Conservation (phyloP, 2,888 invertebrate genomes). For the Harpagoxenus sublaevis region DNA sequence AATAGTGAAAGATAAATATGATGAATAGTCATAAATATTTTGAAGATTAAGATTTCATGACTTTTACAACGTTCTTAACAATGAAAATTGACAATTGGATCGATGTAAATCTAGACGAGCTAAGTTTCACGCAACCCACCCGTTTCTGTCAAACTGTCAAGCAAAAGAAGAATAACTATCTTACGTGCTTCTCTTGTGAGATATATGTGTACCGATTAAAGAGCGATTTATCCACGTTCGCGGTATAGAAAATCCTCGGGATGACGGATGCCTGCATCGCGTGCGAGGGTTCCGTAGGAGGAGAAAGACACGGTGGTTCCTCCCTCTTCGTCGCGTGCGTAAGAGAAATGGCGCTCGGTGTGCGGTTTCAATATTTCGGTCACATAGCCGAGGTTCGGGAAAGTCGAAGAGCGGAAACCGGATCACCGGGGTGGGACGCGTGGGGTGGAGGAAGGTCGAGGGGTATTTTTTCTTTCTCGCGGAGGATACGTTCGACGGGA, state of each 20-base stretch:
- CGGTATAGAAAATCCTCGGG: conserved; percentile 38
- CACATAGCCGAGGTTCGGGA: conserved; percentile 63
- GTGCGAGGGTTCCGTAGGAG: neutral
- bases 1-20: neutral
- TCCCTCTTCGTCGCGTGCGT: neutral
- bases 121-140: neutral
- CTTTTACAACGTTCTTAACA: neutral
- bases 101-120: neutral
- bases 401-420: conserved; percentile 18
- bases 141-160: conserved; percentile 33
- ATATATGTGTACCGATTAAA: conserved; percentile 47
- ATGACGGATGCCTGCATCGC: conserved; percentile 47
- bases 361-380: conserved; percentile 75
- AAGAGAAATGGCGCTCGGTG: conserved; percentile 47
- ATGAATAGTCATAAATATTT: neutral
- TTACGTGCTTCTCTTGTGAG: conserved; percentile 16
- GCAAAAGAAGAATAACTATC: conserved; percentile 35
- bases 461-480: conserved; percentile 1
- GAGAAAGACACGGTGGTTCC: neutral
- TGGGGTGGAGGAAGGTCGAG: neutral
- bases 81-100: neutral
- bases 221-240: conserved; percentile 43
- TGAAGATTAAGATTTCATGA: neutral
- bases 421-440: conserved; percentile 22
- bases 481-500: conserved; percentile 17